Percentiles rank a stretch among this genome's conserved stretches.
phyloP scores from a whole-genome alignment of 2,113 vertebrate genomes.

The mouse (Mus musculus) region DNA sequence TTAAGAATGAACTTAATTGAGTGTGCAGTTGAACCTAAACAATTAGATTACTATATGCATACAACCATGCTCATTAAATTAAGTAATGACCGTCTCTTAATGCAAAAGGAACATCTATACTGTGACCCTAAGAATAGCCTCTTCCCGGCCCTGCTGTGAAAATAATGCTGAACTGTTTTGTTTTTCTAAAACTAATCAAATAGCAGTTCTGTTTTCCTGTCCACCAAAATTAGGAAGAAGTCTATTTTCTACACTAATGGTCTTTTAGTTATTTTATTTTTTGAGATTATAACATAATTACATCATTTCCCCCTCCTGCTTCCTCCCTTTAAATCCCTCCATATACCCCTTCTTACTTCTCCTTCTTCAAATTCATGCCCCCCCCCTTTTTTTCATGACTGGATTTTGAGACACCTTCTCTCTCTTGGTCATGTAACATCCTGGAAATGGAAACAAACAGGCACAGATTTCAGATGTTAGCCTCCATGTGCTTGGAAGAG shows the following conservation, averaged over 20 bases:
- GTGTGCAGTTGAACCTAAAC: constrained; percentile 17
- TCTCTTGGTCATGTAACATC: neutral
- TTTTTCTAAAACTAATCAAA: constrained; percentile 48
- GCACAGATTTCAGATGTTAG: neutral
- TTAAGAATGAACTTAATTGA: constrained; percentile 55
- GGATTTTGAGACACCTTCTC: neutral
- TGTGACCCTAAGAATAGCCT: constrained; percentile 4
- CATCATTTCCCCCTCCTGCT: neutral
- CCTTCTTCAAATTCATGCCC: neutral
- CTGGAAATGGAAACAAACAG: neutral
- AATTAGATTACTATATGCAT: constrained; percentile 40
- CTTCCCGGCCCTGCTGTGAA: neutral
- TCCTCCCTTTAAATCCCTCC: neutral
- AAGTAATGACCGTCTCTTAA: constrained; percentile 49
- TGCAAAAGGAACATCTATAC: constrained; percentile 31
- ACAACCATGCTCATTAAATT: constrained; percentile 48
- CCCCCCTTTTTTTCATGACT: neutral
- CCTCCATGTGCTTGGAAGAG: neutral
- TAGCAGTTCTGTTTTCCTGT: neutral
- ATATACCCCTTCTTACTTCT: neutral
- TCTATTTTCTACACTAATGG: neutral
- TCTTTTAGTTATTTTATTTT: neutral
- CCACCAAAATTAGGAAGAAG: neutral
- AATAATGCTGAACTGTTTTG: neutral
- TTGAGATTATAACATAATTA: neutral